Conservation (phyloP, 2,888 invertebrate genomes). For the Tanypteryx hageni region DNA sequence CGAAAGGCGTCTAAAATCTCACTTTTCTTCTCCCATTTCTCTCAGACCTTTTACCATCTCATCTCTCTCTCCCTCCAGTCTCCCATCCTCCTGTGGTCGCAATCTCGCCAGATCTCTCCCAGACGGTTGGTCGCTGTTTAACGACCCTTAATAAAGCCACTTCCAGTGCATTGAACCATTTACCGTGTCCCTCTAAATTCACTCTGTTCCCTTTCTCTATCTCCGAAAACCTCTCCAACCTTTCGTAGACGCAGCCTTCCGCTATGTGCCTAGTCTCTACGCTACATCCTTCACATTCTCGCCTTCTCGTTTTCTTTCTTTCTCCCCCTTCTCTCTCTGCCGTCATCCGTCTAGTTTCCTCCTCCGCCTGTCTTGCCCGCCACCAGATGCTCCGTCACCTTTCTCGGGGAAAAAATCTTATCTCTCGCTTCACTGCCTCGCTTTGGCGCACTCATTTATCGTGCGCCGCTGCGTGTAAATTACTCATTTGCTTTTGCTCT, state of each 20-base stretch:
- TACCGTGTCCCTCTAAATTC: not conserved
- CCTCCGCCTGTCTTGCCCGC: not conserved
- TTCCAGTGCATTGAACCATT: slow-evolving; percentile 52
- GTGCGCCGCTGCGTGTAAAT: slow-evolving; percentile 19
- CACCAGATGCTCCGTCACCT: not conserved
- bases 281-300: not conserved
- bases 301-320: not conserved
- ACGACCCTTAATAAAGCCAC: slow-evolving; percentile 55
- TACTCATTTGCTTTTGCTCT: not conserved
- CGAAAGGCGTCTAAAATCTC: not conserved
- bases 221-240: not conserved
- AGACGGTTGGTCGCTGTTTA: slow-evolving; percentile 40
- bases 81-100: not conserved
- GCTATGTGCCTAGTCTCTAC: not conserved
- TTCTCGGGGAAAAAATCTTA: slow-evolving; percentile 14
- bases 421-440: slow-evolving; percentile 14
- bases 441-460: slow-evolving; percentile 11
- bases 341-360: not conserved
- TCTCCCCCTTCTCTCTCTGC: not conserved
- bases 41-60: not conserved
- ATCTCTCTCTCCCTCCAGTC: not conserved
- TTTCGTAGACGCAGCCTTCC: not conserved
- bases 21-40: not conserved
- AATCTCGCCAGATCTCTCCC: slow-evolving; percentile 27
- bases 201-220: not conserved